Evolutionary conservation across 1,140 invertebrate genomes (phyloP), one percentile per base, ranked within the genome.

Genomic region (Holotrichia oblita): DNA sequence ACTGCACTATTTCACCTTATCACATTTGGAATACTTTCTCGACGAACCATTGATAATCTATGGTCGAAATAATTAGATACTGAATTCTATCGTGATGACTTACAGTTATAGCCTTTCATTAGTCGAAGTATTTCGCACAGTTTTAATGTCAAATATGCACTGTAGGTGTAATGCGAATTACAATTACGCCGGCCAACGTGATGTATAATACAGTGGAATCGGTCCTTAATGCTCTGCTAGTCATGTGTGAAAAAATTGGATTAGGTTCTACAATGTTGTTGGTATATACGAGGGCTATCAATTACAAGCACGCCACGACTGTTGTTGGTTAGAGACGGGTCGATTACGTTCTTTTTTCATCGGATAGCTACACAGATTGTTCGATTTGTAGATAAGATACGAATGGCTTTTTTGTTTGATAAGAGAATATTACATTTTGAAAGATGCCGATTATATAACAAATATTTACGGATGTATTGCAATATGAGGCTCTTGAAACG

Each of bases 131-230:
- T 55, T 55, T 55, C 48, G 14, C 48, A 55, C 48, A 6, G 48
- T 55, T 55, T 55, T 55, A 55, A 55, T 17, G 61, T 69, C 61
- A 20, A 69, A 69, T 34, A 69, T 69, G 61, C 17, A 69, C 61
- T 34, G 61, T 69, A 69, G 61, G 61, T 69, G 61, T 34, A 69
- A 69, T 69, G 61, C 61, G 61, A 69, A 69, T 69, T 69, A 69
- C 61, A 27, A 69, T 69, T 34, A 69, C 27, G 20, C 22, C 4
- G 22, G 12, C 27, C 61, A 22, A 69, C 61, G 61, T 27, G 61
- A 69, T 34, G 61, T 27, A 34, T 34, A 69, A 69, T 34, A 27
- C 27, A 7, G 22, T 34, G 61, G 22, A 69, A 34, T 69, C 22
- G 24, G 61, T 69, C 61, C 61, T 69, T 69, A 69, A 69, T 69